Base-by-base conservation (phyloP, 2,113 vertebrate genomes). In the Microtus oregoni region DNA sequence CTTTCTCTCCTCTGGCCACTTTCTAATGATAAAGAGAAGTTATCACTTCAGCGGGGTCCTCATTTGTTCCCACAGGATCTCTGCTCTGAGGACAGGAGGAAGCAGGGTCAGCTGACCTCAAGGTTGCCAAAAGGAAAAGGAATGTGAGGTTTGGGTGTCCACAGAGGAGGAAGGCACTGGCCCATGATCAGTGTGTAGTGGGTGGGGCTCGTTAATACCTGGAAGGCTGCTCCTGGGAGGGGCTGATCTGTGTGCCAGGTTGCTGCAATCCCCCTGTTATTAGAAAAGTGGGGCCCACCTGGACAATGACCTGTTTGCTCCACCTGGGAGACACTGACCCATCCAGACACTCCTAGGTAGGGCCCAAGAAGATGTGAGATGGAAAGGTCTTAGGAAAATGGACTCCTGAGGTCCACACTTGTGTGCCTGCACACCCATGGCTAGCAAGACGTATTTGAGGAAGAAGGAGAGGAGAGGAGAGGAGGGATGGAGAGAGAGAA, bases 31-130 rank as follows among this genome's bases (percentile, higher is more conserved):
- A 63, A 52, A 68, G 26, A 91, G 26, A 92, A 79, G 70, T 68
- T 94, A 94, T 78, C 78, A 91, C 19, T 26, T 95, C 20, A 41
- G 38, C n/a, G 75, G 90, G 44, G 17, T 65, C 87, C 72, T 85
- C 44, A 20, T 76, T 91, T 47, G 75, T 65, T 79, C 77, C n/a
- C 35, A 14, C 65, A 61, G 44, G 65, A 65, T 79, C 3, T 5
- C 28, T 28, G 20, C 65, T 94, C 68, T 41, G 30, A n/a, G 7
- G 30, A 41, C 65, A 78, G 38, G 72, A 41, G n/a, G 68, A 70
- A 35, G 52, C 24, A 0, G 88, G 85, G 61, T 55, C 75, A 81
- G 30, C 41, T 88, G 86, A 97, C 44, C 38, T 87, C 76, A n/a
- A 67, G 24, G 68, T 78, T 50, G 28, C 73, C 87, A 35, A 73